Conservation (phyloP, 1,140 invertebrate species). For the Penaeus vannamei region DNA sequence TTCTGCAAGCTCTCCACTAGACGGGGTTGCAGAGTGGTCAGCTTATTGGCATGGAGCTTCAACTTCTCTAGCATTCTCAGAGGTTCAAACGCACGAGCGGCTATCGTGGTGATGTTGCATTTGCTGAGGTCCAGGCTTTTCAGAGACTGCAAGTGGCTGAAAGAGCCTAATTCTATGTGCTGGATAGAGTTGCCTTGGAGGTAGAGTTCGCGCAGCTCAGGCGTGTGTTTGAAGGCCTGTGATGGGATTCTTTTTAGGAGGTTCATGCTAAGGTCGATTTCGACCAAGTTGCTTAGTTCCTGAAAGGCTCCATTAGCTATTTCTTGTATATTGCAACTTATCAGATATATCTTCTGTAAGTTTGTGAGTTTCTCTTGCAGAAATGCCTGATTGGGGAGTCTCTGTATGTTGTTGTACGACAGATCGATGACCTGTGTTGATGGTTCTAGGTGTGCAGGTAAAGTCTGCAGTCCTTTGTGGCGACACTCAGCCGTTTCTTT, state of each 20-base stretch:
- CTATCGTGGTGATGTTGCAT: constrained; percentile 83
- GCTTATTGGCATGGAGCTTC: constrained; percentile 84
- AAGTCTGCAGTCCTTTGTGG: constrained; percentile 80
- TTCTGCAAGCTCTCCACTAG: constrained; percentile 69
- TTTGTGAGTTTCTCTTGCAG: constrained; percentile 84
- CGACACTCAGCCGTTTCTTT: constrained; percentile 91
- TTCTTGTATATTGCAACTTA: constrained; percentile 82
- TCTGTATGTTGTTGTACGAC: constrained; percentile 84
- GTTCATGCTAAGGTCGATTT: constrained; percentile 89
- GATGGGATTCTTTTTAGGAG: constrained; percentile 83
- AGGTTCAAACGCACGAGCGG: constrained; percentile 85
- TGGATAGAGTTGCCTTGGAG: constrained; percentile 86
- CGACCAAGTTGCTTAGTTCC: constrained; percentile 88
- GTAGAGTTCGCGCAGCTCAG: constrained; percentile 85
- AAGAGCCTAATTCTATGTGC: constrained; percentile 81
- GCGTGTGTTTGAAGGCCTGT: constrained; percentile 82
- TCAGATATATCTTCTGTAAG: constrained; percentile 87
- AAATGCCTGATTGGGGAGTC: constrained; percentile 83
- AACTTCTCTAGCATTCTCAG: constrained; percentile 87
- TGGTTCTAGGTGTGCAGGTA: constrained; percentile 87
- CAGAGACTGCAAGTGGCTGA: constrained; percentile 81
- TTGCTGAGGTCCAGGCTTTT: constrained; percentile 86
- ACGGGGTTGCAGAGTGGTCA: constrained; percentile 78
- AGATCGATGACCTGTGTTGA: constrained; percentile 91
- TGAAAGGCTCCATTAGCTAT: constrained; percentile 85